Percentiles rank a stretch among this genome's conserved stretches.
phyloP scores from a whole-genome alignment of 2,113 vertebrate genomes.

The Laticauda laticaudata region DNA sequence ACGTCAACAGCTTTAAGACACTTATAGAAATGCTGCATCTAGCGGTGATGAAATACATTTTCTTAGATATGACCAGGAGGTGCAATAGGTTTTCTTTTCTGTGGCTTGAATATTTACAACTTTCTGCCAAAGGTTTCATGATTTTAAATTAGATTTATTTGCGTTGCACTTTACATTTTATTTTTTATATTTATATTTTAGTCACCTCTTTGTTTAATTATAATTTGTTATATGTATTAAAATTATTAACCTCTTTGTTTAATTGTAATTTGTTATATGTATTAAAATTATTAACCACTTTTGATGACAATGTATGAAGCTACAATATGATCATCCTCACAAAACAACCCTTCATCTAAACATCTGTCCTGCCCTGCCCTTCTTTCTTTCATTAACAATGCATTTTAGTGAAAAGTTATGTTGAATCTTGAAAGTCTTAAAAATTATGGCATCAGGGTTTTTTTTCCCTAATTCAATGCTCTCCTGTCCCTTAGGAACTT shows the following conservation, averaged over 20 bases:
- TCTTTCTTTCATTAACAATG: background rate
- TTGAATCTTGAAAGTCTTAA: background rate
- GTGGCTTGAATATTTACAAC: background rate
- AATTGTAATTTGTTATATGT: background rate
- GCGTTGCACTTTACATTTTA: background rate
- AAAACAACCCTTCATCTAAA: background rate
- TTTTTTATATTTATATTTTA: background rate
- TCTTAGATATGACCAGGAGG: background rate
- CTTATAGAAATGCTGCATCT: background rate
- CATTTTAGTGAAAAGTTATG: background rate
- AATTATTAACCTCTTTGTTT: background rate
- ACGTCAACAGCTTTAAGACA: background rate
- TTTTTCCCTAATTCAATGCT: background rate
- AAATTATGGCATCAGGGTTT: background rate
- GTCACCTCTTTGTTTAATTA: background rate
- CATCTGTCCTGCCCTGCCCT: background rate
- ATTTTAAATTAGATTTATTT: background rate
- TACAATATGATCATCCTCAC: background rate
- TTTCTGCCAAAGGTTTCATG: background rate
- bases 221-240: background rate
- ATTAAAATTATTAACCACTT: background rate
- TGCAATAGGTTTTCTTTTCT: background rate
- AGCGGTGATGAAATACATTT: background rate
- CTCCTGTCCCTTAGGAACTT: background rate
- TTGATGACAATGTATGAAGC: background rate